These are phyloP conservation scores for Chroicocephalus ridibundus DNA, from an alignment of 2,113 vertebrate genomes.

Conservation along the genomic window DNA sequence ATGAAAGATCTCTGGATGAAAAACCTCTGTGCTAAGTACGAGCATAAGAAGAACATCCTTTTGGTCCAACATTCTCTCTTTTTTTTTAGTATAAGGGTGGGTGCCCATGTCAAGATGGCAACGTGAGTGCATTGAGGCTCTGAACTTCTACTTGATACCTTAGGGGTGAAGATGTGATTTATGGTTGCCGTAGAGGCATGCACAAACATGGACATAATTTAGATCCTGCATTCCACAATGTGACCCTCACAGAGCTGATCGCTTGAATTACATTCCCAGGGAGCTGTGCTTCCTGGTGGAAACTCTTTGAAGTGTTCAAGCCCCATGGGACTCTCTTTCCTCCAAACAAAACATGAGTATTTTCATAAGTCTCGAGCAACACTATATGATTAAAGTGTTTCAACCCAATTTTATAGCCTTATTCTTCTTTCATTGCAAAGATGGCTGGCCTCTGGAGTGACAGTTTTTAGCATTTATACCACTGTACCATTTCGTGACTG, in stretches of 20 bases:
- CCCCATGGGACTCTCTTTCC: background rate
- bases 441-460: background rate
- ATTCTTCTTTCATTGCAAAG: background rate
- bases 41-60: background rate
- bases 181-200: background rate
- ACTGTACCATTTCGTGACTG: background rate
- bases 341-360: background rate
- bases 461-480: background rate
- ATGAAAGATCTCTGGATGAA: conserved; percentile 22
- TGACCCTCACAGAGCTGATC: background rate
- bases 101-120: background rate
- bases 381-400: background rate
- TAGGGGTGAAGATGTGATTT: background rate
- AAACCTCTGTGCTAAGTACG: background rate
- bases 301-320: background rate
- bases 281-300: background rate
- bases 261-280: background rate
- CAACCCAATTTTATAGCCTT: background rate
- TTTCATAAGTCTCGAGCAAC: background rate
- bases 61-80: background rate
- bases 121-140: background rate
- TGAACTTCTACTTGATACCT: background rate
- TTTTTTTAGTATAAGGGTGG: background rate
- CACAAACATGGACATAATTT: conserved; percentile 9
- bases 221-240: background rate